phyloP scores from a whole-genome alignment of 2,113 vertebrate species.

The Phyllopteryx taeniolatus region DNA sequence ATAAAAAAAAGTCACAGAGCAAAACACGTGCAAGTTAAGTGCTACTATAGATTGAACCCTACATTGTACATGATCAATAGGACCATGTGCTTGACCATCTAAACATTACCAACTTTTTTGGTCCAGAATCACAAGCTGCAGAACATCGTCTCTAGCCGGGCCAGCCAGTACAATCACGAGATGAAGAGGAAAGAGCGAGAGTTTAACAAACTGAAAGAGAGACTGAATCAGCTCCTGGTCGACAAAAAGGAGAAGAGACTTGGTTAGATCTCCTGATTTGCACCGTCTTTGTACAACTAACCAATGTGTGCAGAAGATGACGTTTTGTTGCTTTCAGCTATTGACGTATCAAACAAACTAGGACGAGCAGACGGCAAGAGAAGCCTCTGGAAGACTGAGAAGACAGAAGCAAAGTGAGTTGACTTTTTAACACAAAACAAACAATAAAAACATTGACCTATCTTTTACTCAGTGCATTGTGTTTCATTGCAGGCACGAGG shows the following conservation, averaged over 20 bases:
- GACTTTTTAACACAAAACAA: neutral
- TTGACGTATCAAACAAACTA: slow-evolving; percentile 91
- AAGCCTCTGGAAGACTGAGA: slow-evolving; percentile 90
- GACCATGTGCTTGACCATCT: neutral
- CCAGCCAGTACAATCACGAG: slow-evolving; percentile 93
- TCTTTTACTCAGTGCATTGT: slow-evolving; percentile 7
- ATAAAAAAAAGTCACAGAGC: neutral
- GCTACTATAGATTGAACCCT: too few relatives aligned
- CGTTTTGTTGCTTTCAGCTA: slow-evolving; percentile 71
- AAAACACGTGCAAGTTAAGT: neutral
- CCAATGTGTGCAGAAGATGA: neutral
- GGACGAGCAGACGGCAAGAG: slow-evolving; percentile 90
- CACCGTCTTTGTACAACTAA: neutral
- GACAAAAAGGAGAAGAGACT: slow-evolving; percentile 92
- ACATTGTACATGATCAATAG: neutral
- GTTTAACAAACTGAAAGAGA: slow-evolving; percentile 90
- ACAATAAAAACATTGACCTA: neutral
- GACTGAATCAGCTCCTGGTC: slow-evolving; percentile 89
- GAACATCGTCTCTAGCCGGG: slow-evolving; percentile 89
- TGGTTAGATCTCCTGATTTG: slow-evolving; percentile 61
- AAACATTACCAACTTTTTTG: neutral
- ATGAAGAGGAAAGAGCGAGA: slow-evolving; percentile 97
- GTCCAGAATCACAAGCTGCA: slow-evolving; percentile 90
- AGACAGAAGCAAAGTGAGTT: slow-evolving; percentile 84
- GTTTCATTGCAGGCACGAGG: slow-evolving; percentile 82